A percentile compares a stretch with the other conserved stretches of the same genome.
Evolutionary conservation across 53 echinoderm and acorn worm species (phyloP).

Genomic region (Paelopatides confundens): DNA sequence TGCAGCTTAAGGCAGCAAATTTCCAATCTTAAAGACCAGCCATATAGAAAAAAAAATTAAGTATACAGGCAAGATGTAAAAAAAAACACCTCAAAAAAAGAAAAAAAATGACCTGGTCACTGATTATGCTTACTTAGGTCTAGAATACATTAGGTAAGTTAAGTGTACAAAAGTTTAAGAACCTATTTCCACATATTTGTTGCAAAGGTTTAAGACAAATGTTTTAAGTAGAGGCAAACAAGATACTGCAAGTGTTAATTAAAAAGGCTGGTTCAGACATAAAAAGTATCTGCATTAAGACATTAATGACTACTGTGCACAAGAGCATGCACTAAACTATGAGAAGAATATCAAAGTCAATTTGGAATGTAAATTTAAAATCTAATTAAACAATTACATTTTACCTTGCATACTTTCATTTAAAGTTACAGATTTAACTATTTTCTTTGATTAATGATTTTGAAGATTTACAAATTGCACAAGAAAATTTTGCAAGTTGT

Average conservation of each 20-base stretch:
- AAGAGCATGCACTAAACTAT: neutral
- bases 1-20: slow-evolving; percentile 10
- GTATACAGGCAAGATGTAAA: neutral
- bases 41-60: neutral
- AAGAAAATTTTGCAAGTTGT: slow-evolving; percentile 27
- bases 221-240: too few relatives aligned
- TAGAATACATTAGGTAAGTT: too few relatives aligned
- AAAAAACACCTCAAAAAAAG: neutral
- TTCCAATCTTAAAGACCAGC: slow-evolving; percentile 37
- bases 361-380: neutral
- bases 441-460: neutral
- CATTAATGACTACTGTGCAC: neutral
- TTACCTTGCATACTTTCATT: neutral
- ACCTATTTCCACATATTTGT: too few relatives aligned
- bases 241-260: neutral
- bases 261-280: neutral
- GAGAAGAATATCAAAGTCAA: neutral
- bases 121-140: neutral
- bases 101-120: neutral
- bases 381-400: neutral
- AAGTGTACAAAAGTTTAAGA: too few relatives aligned
- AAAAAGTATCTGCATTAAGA: neutral
- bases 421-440: neutral
- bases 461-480: slow-evolving; percentile 23
- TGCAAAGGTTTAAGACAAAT: too few relatives aligned